Percentiles rank a stretch among this genome's conserved stretches.
Conservation (phyloP, 2,797 vertebrate genomes). For the Argentina silus region DNA sequence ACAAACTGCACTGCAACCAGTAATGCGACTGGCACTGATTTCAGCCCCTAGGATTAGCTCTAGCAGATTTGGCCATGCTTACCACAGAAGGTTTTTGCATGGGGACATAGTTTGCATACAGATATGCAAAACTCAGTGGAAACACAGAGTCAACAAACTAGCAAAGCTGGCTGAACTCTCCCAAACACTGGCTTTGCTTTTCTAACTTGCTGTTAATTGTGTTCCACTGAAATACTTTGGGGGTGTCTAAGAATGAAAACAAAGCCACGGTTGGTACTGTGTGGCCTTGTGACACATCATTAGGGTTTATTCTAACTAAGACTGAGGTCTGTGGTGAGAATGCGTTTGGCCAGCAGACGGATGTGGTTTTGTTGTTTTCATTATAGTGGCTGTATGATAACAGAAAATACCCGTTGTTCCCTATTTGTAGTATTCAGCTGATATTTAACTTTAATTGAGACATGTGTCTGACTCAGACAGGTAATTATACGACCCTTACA, state of each 20-base stretch:
- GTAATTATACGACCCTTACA: constrained; percentile 41
- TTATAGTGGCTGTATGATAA: neutral
- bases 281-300: neutral
- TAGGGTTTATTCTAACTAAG: neutral
- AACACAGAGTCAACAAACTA: constrained; percentile 31
- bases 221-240: neutral
- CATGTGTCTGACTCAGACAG: constrained; percentile 3
- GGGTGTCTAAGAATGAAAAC: neutral
- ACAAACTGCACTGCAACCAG: constrained; percentile 1
- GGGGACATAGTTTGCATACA: constrained; percentile 51
- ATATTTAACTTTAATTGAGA: constrained; percentile 21
- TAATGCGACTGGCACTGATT: constrained; percentile 55
- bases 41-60: constrained; percentile 63
- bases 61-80: constrained; percentile 54
- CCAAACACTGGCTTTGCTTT: constrained; percentile 22
- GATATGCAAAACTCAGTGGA: constrained; percentile 51
- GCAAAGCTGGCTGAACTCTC: constrained; percentile 13
- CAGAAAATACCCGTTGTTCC: neutral
- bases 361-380: neutral
- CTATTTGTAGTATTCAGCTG: neutral
- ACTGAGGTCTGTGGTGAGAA: neutral
- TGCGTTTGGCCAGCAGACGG: neutral
- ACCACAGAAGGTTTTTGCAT: constrained; percentile 54
- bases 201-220: constrained; percentile 13
- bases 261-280: neutral